Evolutionary conservation across 2,113 vertebrate species (phyloP).

Genomic region (Triplophysa rosa): DNA sequence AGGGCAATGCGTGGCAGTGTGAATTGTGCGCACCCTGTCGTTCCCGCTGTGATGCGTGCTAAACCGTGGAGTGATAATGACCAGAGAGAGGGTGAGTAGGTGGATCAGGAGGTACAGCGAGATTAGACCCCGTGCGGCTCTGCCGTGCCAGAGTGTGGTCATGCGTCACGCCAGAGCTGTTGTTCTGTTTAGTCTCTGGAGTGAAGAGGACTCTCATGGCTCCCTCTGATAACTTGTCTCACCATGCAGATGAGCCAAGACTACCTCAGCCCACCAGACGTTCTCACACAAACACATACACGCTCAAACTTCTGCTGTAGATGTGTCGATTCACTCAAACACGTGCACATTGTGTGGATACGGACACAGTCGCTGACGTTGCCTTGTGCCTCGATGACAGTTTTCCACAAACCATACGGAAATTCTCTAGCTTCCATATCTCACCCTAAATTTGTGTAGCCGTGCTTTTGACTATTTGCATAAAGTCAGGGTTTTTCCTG

Average conservation of each 20-base stretch:
- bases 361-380: conserved; percentile 2
- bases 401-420: neutral
- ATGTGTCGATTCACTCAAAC: conserved; percentile 30
- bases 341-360: conserved; percentile 18
- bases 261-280: conserved; percentile 47
- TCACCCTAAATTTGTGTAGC: too few relatives aligned
- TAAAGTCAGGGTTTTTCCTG: too few relatives aligned
- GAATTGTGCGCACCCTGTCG: conserved; percentile 31
- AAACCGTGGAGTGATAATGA: conserved; percentile 55
- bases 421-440: too few relatives aligned
- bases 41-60: conserved; percentile 35
- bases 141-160: conserved; percentile 70
- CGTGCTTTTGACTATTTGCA: too few relatives aligned
- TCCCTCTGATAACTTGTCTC: conserved; percentile 77
- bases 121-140: conserved; percentile 51
- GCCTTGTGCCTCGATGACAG: neutral
- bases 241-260: conserved; percentile 68
- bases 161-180: conserved; percentile 77
- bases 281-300: conserved; percentile 24
- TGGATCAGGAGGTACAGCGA: conserved; percentile 56
- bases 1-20: conserved; percentile 20
- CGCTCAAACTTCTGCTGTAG: conserved; percentile 33
- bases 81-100: conserved; percentile 59
- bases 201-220: conserved; percentile 75
- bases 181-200: conserved; percentile 75